Conservation (phyloP, 2,888 invertebrate genomes). For the Euzetes globulus region DNA sequence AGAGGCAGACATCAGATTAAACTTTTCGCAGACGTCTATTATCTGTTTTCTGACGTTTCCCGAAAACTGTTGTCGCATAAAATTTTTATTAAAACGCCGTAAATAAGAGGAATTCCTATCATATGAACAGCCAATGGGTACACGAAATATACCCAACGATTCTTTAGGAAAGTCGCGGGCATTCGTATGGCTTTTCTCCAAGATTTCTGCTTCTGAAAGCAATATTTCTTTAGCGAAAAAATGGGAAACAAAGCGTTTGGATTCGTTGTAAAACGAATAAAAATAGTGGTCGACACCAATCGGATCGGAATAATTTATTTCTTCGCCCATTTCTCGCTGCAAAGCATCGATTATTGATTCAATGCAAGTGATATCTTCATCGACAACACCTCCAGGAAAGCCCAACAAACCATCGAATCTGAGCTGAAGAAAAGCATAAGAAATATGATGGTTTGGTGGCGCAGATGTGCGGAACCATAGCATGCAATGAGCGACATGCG, state of each 20-base stretch:
- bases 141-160: constrained; percentile 10
- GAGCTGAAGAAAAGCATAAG: background rate
- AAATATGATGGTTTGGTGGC: background rate
- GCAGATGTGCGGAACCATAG: background rate
- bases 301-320: constrained; percentile 11
- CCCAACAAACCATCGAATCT: constrained; percentile 8
- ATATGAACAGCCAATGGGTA: constrained; percentile 17
- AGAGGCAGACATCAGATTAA: background rate
- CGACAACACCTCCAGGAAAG: constrained; percentile 12
- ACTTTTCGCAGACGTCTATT: constrained; percentile 1
- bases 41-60: constrained; percentile 4
- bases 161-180: background rate
- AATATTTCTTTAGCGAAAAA: constrained; percentile 21
- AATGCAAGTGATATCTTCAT: background rate
- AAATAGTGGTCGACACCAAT: constrained; percentile 19
- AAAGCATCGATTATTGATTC: constrained; percentile 14
- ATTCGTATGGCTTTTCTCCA: background rate
- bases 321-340: background rate
- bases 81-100: background rate
- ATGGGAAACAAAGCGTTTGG: background rate
- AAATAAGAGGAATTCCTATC: background rate
- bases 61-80: background rate
- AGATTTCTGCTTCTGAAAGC: background rate
- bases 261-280: constrained; percentile 5
- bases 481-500: constrained; percentile 26